These are phyloP conservation scores for Guaruba guarouba DNA, from an alignment of 2,113 vertebrate genomes.

Conservation along the genomic window DNA sequence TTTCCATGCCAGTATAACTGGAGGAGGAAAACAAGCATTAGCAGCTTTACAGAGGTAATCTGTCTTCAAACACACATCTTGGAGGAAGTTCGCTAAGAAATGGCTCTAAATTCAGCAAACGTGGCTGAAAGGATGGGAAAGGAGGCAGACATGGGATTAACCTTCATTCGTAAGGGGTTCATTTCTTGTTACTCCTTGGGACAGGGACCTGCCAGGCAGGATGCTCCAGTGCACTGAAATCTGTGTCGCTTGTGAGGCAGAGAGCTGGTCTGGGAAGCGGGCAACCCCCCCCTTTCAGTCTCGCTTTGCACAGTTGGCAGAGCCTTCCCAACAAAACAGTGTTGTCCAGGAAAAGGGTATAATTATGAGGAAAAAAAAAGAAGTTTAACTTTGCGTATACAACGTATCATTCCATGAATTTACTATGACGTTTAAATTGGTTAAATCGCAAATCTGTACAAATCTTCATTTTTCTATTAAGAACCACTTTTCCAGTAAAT, in stretches of 20 bases:
- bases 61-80: not conserved
- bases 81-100: not conserved
- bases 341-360: not conserved
- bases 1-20: not conserved
- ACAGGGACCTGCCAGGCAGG: not conserved
- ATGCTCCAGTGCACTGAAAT: not conserved
- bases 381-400: not conserved
- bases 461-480: not conserved
- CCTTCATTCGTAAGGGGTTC: not conserved
- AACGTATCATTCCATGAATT: not conserved
- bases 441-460: not conserved
- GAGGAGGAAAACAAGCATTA: not conserved
- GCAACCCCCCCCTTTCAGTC: not conserved
- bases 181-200: not conserved
- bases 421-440: not conserved
- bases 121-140: not conserved
- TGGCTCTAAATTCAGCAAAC: not conserved
- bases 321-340: not conserved
- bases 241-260: fast-evolving
- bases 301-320: not conserved
- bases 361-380: not conserved
- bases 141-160: not conserved
- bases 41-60: not conserved
- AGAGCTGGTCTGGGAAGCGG: not conserved
- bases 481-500: not conserved